Evolutionary conservation across 2,113 vertebrate genomes (phyloP), one percentile per base, ranked within the genome.

Genomic region (Xyliphius kryptos): DNA sequence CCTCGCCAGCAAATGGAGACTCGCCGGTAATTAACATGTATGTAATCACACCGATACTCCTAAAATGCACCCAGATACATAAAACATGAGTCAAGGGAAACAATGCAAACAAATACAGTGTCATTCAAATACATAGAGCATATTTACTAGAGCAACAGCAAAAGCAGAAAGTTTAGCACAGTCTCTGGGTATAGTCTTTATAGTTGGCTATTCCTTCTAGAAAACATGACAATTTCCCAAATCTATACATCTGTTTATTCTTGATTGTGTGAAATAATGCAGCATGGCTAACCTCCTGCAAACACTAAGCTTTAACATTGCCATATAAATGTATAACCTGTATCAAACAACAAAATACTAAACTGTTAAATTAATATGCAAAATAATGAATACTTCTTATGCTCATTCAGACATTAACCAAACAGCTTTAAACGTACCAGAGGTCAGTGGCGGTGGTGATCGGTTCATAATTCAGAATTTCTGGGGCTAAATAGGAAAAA

Each of bases 381-480:
- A 43, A 3, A 22, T n/a, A 9, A 44, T 11, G 9, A 2, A 43
- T 20, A n/a, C 8, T 2, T 20, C 32, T 13, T 17, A 20, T n/a
- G 17, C 26, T 5, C 7, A 32, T 38, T 37, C 12, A 22, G 37
- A 59, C 37, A 15, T 38, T 10, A 15, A 3, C 2, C 14, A 9
- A 16, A 19, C 43, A 47, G 7, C 47, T 52, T 58, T 7, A 53
- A 43, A 73, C 93, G 86, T 85, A 98, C 95, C 95, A 98, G 66
- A 98, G 86, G 77, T 98, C 95, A 47, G 93, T 89, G n/a, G 94
- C 89, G 49, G 94, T 97, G n/a, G 92, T 95, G 81, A 98, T 95
- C 4, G 95, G 94, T 74, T 98, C 95, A n/a, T 97, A 98, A 70
- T 93, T 95, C 59, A 98, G 84, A 63, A 98, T 90, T 85, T 98